Evolutionary conservation across 2,797 vertebrate genomes (phyloP), one percentile per base, ranked within the genome.

Genomic region (Labeo calbasu): DNA sequence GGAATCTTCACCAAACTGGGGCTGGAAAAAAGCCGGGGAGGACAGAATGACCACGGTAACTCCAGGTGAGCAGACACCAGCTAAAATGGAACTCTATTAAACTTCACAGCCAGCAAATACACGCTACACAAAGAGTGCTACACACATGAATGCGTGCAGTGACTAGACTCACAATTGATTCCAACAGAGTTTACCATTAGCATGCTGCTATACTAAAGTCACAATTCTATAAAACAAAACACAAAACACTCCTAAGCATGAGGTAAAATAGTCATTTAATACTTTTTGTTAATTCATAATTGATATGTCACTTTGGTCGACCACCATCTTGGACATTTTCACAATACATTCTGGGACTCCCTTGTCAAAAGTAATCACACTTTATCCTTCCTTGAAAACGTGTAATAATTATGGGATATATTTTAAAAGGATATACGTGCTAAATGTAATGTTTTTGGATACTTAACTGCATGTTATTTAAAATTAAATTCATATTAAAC

Each of bases 1-100:
- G 98, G 97, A 89, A 99, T 99, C 93, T 98, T 97, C 91, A 97
- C 96, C 92, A 98, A 97, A 89, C 93, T 99, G 94, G 97, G 96
- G 81, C 92, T 99, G 92, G 97, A 99, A 91, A 97, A 96, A 89
- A 96, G 95, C 13, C 96, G 96, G 71, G 88, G 90, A 25, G 77
- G 93, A 0, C 95, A 95, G 87, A 95, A 94, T 0, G 95, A 96
- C 89, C 93, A 95, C 92, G 94, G 82, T 84, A 95, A 92, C 87
- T 95, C 95, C 90, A 97, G 96, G 91, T 97, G 94, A 87, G 93
- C 82, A 57, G 40, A 75, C 50, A 65, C 4, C 0, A 17, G 40
- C 76, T 61, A 46, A 46, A 46, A 46, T 46, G 43, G 43, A 46
- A 46, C 43, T 10, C 9, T 8, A 46, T 46, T 9, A 46, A 46